A percentile compares a stretch with the other conserved stretches of the same genome.
Conservation (phyloP, 2,797 vertebrate species). For the Sebastes vulpes region DNA sequence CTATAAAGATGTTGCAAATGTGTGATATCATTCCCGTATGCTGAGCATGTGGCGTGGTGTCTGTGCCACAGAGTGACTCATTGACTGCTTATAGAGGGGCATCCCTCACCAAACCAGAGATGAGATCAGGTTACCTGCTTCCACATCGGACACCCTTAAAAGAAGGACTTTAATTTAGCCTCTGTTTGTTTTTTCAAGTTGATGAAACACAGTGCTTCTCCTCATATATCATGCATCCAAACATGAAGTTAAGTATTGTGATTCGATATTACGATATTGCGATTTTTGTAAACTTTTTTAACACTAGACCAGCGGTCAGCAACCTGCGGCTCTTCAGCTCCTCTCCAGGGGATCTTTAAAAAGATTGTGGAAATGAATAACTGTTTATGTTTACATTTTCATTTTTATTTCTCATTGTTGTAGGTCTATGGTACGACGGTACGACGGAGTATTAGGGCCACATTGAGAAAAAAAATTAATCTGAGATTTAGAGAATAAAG, state of each 20-base stretch:
- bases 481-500: no score
- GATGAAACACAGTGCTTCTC: background rate
- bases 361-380: no score
- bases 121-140: slow-evolving; percentile 33
- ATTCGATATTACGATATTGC: no score
- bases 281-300: no score
- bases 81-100: slow-evolving; percentile 36
- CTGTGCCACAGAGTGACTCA: slow-evolving; percentile 50
- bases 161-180: background rate
- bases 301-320: no score
- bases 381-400: no score
- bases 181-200: background rate
- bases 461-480: no score
- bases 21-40: slow-evolving; percentile 20
- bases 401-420: no score
- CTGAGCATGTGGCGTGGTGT: slow-evolving; percentile 34
- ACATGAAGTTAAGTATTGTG: background rate
- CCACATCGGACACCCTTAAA: background rate
- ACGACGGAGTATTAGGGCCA: no score
- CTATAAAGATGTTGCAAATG: background rate
- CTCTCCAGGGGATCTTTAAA: no score
- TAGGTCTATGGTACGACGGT: no score
- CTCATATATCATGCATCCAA: background rate
- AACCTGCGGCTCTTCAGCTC: no score
- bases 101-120: slow-evolving; percentile 34